Evolutionary conservation across 1,140 invertebrate species (phyloP).

Genomic region (Ceratosolen solmsi): DNA sequence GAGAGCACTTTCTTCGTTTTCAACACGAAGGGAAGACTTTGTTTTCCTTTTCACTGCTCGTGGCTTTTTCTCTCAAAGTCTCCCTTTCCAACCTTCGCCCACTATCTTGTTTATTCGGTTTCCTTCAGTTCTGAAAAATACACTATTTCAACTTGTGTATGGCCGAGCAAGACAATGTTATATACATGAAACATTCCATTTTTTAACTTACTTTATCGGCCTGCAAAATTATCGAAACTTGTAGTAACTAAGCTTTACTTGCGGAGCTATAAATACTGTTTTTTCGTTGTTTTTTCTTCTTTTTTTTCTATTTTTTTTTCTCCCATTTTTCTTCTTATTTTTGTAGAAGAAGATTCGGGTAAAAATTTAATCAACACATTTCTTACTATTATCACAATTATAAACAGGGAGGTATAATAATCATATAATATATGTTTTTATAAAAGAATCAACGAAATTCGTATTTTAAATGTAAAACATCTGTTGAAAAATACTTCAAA

Average conservation of each 20-base stretch:
- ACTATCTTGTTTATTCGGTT: not conserved
- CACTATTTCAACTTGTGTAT: slow-evolving; percentile 41
- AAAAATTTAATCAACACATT: no score
- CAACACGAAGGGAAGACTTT: not conserved
- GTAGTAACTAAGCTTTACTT: slow-evolving; percentile 14
- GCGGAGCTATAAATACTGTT: slow-evolving; percentile 15
- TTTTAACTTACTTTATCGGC: slow-evolving; percentile 32
- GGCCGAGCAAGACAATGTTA: slow-evolving; percentile 7
- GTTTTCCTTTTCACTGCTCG: slow-evolving; percentile 13
- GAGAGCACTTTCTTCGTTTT: slow-evolving; percentile 18
- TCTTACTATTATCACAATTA: no score
- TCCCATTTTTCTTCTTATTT: no score
- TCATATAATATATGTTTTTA: no score
- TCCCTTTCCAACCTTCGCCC: not conserved
- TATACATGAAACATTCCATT: slow-evolving; percentile 34
- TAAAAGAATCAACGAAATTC: no score
- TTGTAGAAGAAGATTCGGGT: no score
- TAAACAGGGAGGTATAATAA: no score
- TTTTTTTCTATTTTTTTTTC: no score
- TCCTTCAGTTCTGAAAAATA: slow-evolving; percentile 16
- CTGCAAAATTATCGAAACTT: slow-evolving; percentile 20
- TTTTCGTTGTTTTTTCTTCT: no score
- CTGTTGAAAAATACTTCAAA: no score
- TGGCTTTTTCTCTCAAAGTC: not conserved
- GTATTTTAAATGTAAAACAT: no score